These are phyloP conservation scores for Megaceryle torquata DNA, from an alignment of 2,113 vertebrate species.

Conservation along the genomic window DNA sequence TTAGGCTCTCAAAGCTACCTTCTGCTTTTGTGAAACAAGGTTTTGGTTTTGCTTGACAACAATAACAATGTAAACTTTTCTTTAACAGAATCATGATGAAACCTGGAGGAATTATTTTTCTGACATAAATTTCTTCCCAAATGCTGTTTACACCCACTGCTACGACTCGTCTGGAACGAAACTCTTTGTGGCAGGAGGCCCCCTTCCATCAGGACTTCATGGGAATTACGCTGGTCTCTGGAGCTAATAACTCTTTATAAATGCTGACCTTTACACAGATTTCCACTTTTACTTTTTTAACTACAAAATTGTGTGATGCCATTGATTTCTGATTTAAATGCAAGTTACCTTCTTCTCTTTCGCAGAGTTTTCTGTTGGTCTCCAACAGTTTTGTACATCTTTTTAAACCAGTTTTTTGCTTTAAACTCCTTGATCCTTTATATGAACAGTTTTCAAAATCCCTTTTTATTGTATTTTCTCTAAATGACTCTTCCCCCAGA, in stretches of 20 bases:
- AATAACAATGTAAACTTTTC: conserved; percentile 27
- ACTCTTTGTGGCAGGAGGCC: conserved; percentile 97
- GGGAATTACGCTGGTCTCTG: conserved; percentile 98
- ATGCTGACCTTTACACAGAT: conserved; percentile 70
- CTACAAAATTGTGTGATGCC: conserved; percentile 61
- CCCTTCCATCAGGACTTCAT: conserved; percentile 95
- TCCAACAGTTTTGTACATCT: conserved; percentile 58
- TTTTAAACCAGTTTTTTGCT: conserved; percentile 55
- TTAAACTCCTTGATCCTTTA: conserved; percentile 52
- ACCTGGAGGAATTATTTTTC: conserved; percentile 99
- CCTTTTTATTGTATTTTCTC: conserved; percentile 56
- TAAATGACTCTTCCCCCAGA: conserved; percentile 21
- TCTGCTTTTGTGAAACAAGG: background rate
- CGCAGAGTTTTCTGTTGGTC: conserved; percentile 26
- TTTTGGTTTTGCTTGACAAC: background rate
- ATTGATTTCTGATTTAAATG: conserved; percentile 56
- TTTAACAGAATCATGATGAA: conserved; percentile 91
- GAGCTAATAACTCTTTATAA: conserved; percentile 82
- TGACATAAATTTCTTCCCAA: conserved; percentile 94
- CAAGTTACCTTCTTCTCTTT: conserved; percentile 4
- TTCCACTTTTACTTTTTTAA: conserved; percentile 48
- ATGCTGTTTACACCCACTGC: conserved; percentile 98
- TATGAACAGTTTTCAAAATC: conserved; percentile 31
- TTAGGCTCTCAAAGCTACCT: background rate
- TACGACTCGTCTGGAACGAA: conserved; percentile 97